Evolutionary conservation across 2,888 invertebrate genomes (phyloP).

Genomic region (Mythimna vitellina): DNA sequence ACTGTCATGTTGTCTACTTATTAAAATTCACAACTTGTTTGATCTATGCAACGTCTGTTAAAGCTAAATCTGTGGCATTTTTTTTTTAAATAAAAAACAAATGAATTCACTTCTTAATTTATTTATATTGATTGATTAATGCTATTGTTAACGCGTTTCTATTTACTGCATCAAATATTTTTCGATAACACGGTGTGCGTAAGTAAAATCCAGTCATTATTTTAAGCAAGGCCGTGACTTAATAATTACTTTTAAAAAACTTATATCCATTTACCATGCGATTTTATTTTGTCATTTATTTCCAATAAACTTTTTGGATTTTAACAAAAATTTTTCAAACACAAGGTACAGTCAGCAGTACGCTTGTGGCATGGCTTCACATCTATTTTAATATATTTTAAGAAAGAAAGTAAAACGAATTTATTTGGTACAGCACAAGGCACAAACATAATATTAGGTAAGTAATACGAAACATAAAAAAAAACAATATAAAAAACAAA

Average conservation of each 20-base stretch:
- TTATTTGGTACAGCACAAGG: too few species aligned
- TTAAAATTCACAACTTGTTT: neutral
- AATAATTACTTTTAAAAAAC: neutral
- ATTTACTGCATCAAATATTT: conserved; percentile 10
- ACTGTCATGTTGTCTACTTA: neutral
- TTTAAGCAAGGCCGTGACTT: conserved; percentile 38
- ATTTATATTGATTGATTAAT: neutral
- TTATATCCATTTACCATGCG: conserved; percentile 26
- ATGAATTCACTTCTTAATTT: neutral
- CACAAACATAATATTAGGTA: too few species aligned
- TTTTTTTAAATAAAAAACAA: neutral
- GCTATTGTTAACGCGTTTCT: neutral
- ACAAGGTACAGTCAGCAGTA: too few species aligned
- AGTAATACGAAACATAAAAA: too few species aligned
- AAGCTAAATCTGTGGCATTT: neutral
- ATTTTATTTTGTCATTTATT: neutral
- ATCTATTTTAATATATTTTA: too few species aligned
- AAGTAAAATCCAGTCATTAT: conserved; percentile 46
- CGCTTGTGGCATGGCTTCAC: too few species aligned
- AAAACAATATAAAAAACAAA: too few species aligned
- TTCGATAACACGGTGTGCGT: conserved; percentile 19
- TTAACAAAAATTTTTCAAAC: too few species aligned
- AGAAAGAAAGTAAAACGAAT: too few species aligned
- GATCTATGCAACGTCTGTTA: neutral
- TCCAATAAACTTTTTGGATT: too few species aligned